Conservation (phyloP, 2,113 vertebrate genomes). For the Thinocorus orbignyianus region DNA sequence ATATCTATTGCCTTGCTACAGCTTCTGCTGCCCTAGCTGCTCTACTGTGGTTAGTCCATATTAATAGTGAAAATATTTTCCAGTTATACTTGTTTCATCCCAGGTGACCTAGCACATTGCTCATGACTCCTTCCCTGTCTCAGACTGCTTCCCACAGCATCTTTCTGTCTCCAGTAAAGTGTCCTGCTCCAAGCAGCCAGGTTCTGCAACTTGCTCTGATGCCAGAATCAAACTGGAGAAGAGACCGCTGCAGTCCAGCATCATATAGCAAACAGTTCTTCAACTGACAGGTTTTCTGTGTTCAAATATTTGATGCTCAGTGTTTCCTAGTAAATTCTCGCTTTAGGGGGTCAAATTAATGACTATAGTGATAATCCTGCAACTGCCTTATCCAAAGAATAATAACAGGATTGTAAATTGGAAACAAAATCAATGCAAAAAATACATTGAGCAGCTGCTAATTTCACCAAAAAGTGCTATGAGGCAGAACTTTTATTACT, state of each 20-base stretch:
- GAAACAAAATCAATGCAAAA: not conserved
- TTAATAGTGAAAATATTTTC: not conserved
- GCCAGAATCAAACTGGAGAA: not conserved
- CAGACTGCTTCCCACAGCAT: not conserved
- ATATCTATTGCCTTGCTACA: not conserved
- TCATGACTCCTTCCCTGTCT: not conserved
- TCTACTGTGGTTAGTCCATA: not conserved
- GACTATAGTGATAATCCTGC: not conserved
- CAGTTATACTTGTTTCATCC: not conserved
- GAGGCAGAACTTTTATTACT: not conserved
- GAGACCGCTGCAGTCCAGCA: not conserved
- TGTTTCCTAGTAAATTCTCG: not conserved
- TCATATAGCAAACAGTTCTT: not conserved
- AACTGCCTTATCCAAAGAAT: not conserved
- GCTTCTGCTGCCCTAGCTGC: not conserved
- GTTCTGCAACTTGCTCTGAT: not conserved
- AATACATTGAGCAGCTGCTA: not conserved
- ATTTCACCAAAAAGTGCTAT: not conserved
- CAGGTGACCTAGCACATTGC: not conserved
- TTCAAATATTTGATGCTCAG: not conserved
- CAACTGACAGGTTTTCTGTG: fast-evolving
- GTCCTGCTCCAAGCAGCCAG: fast-evolving
- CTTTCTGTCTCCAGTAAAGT: not conserved
- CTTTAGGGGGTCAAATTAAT: not conserved
- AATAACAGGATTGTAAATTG: not conserved